Base-by-base conservation (phyloP, 2,797 vertebrate genomes). In the Crenuchus spilurus region DNA sequence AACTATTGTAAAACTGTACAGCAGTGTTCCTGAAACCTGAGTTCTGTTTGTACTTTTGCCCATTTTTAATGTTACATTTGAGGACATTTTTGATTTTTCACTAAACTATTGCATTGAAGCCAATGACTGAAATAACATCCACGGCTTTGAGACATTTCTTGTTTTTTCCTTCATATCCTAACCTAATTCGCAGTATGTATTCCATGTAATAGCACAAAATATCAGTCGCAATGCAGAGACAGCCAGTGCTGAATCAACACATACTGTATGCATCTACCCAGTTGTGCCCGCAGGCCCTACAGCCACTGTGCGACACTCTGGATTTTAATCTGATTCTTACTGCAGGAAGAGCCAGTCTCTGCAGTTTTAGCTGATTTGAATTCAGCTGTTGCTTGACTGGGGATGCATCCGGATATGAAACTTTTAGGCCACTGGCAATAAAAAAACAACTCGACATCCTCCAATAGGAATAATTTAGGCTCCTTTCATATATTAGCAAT, bases 321-420 rank as follows among this genome's bases (percentile, higher is more conserved):
- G 51, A 61, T 68, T 74, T 74, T 74, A 68, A 74, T 74, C 52
- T 31, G 46, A 67, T 68, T 55, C 72, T 51, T 67, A 60, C 72
- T 60, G 72, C 72, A 41, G 52, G 65, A 74, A 67, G 31, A 74
- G 44, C 35, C 31, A 2, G 30, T 22, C 63, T 61, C 73, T 51
- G 63, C 64, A 52, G 54, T 61, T 62, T 60, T 8, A 18, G 2
- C 64, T 61, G 31, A 61, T 67, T 60, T 39, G 14, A 31, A 42
- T 18, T 68, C 64, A 51, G 33, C 33, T 60, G 52, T 18, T 22
- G 60, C 61, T 44, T 7, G 41, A 63, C 22, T 28, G 26, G 22
- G 14, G 14, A 28, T n/a, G 13, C 37, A 46, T 30, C 41, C 30
- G 39, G 24, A 63, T 14, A 63, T 26, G 39, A 63, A 63, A 14